Percentiles rank a stretch among this genome's conserved stretches.
phyloP scores from a whole-genome alignment of 2,113 vertebrate species.

The Carassius auratus region DNA sequence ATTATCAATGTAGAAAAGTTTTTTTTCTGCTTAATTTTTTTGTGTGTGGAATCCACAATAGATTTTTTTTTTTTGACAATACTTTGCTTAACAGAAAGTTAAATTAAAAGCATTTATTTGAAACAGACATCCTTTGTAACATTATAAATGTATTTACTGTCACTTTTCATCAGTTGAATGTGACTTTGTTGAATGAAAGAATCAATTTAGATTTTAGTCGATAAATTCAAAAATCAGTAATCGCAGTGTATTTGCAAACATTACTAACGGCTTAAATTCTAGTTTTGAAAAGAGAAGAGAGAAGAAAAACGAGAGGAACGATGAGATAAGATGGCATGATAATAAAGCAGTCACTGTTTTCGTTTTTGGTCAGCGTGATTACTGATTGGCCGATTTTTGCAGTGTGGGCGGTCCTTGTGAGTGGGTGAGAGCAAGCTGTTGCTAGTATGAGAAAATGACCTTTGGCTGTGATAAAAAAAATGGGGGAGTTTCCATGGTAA shows the following conservation, averaged over 20 bases:
- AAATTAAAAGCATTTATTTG: too few relatives aligned
- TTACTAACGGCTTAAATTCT: neutral
- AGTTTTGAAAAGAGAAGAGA: neutral
- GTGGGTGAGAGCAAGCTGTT: constrained; percentile 71
- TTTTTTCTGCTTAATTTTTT: too few relatives aligned
- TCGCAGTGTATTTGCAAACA: neutral
- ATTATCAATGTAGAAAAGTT: too few relatives aligned
- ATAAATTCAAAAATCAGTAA: too few relatives aligned
- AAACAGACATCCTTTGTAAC: too few relatives aligned
- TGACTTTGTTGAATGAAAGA: too few relatives aligned
- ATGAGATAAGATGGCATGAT: constrained; percentile 8
- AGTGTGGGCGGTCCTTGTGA: constrained; percentile 67
- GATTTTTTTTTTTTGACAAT: too few relatives aligned
- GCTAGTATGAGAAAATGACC: constrained; percentile 76
- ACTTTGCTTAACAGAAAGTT: too few relatives aligned
- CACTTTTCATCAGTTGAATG: too few relatives aligned
- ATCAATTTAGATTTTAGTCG: too few relatives aligned
- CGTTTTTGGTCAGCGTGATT: neutral
- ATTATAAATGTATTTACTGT: too few relatives aligned
- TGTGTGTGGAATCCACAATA: too few relatives aligned
- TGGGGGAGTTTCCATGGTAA: constrained; percentile 76
- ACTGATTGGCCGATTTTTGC: constrained; percentile 54
- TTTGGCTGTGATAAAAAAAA: constrained; percentile 74
- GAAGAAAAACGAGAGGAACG: neutral
- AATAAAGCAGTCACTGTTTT: neutral